Evolutionary conservation across 2,888 invertebrate genomes (phyloP).

Genomic region (Parnassius glacialis): DNA sequence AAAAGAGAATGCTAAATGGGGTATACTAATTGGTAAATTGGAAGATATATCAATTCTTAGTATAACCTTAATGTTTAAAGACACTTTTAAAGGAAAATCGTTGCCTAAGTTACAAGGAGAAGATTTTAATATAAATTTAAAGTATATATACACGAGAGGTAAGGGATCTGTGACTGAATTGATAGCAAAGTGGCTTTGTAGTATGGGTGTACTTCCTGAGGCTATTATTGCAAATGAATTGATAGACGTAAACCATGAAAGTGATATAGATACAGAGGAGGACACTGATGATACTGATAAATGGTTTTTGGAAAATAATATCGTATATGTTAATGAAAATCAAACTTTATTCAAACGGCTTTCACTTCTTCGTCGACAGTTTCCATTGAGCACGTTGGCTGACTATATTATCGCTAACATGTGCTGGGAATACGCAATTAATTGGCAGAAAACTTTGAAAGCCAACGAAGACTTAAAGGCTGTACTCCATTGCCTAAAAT

Average conservation of each 20-base stretch:
- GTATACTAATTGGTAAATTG: slow-evolving; percentile 91
- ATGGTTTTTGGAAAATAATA: slow-evolving; percentile 60
- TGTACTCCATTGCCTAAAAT: slow-evolving; percentile 85
- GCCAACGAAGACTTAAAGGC: slow-evolving; percentile 84
- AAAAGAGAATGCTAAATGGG: slow-evolving; percentile 93
- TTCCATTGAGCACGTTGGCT: slow-evolving; percentile 91
- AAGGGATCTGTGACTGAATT: slow-evolving; percentile 94
- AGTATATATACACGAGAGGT: slow-evolving; percentile 83
- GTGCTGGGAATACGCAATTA: slow-evolving; percentile 94
- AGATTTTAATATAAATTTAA: slow-evolving; percentile 83
- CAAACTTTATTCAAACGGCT: slow-evolving; percentile 82
- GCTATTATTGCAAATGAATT: slow-evolving; percentile 80
- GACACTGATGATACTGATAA: slow-evolving; percentile 51
- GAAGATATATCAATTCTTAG: slow-evolving; percentile 93
- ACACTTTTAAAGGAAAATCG: slow-evolving; percentile 54
- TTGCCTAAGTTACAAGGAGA: slow-evolving; percentile 80
- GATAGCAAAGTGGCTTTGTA: slow-evolving; percentile 92
- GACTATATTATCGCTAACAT: slow-evolving; percentile 91
- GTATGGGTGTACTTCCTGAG: slow-evolving; percentile 85
- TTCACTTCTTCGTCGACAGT: slow-evolving; percentile 85
- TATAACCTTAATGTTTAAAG: slow-evolving; percentile 82
- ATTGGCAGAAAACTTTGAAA: slow-evolving; percentile 90
- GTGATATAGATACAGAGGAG: slow-evolving; percentile 37
- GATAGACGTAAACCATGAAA: slow-evolving; percentile 46
- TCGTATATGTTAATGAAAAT: slow-evolving; percentile 60